Evolutionary conservation across 2,888 invertebrate genomes (phyloP).

Genomic region (Platypus cylindrus): DNA sequence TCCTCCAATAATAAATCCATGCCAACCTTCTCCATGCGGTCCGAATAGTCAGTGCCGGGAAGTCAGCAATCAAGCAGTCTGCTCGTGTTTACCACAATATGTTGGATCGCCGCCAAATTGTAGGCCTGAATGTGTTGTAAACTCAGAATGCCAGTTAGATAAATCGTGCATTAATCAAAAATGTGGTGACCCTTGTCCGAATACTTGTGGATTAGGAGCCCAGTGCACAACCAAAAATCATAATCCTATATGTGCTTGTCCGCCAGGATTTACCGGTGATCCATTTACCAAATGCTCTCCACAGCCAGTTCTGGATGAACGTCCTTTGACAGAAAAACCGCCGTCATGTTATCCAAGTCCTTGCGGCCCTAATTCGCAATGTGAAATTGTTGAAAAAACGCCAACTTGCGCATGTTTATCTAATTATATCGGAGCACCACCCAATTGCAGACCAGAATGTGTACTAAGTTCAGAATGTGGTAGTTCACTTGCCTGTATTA

Average conservation of each 20-base stretch:
- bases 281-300: constrained; percentile 67
- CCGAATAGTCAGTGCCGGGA: constrained; percentile 76
- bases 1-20: constrained; percentile 49
- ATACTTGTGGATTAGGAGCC: constrained; percentile 76
- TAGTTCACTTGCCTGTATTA: constrained; percentile 61
- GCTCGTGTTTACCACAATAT: constrained; percentile 69
- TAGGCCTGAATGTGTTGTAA: constrained; percentile 76
- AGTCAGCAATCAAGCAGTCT: constrained; percentile 68
- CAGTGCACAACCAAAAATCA: constrained; percentile 74
- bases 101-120: constrained; percentile 69
- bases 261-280: constrained; percentile 74
- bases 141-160: constrained; percentile 69
- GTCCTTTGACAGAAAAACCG: constrained; percentile 46
- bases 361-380: constrained; percentile 73
- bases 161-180: constrained; percentile 75
- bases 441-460: constrained; percentile 69
- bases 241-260: constrained; percentile 78
- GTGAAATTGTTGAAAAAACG: constrained; percentile 57
- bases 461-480: constrained; percentile 68
- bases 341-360: constrained; percentile 72
- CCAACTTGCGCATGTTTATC: constrained; percentile 69
- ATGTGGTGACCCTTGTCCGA: constrained; percentile 79
- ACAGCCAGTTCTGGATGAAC: constrained; percentile 31
- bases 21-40: constrained; percentile 75
- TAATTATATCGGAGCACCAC: constrained; percentile 68